Percentiles rank a stretch among this genome's conserved stretches.
Conservation (phyloP, 2,797 vertebrate genomes). For the Staurois parvus region DNA sequence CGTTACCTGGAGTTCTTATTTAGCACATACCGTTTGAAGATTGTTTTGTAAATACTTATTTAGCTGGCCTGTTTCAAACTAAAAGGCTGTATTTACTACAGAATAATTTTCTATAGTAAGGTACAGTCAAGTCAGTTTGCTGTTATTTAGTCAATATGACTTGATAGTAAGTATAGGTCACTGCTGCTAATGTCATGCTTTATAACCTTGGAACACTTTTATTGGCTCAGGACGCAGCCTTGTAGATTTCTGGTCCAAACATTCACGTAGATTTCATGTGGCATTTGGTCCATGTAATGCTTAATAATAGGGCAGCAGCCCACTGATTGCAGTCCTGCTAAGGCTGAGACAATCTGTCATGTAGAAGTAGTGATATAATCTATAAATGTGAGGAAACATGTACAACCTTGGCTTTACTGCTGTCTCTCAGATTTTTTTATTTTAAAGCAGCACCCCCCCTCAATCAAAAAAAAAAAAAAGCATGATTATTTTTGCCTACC, state of each 20-base stretch:
- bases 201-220: conserved; percentile 59
- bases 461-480: too few relatives aligned
- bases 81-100: conserved; percentile 12
- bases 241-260: conserved; percentile 65
- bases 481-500: too few relatives aligned
- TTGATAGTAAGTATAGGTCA: conserved; percentile 25
- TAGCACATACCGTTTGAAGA: conserved; percentile 70
- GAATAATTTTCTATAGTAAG: neutral
- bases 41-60: conserved; percentile 71
- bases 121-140: conserved; percentile 1
- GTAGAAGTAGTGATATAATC: conserved; percentile 1
- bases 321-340: neutral
- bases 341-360: conserved; percentile 43
- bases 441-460: too few relatives aligned
- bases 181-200: conserved; percentile 74
- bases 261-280: neutral
- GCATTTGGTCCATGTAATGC: neutral
- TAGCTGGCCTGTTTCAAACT: conserved; percentile 66
- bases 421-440: neutral
- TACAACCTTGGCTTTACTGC: conserved; percentile 28
- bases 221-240: conserved; percentile 81
- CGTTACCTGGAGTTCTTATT: neutral
- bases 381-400: neutral
- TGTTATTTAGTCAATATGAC: conserved; percentile 2
- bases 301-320: neutral